These are phyloP conservation scores for Scytalopus superciliaris DNA, from an alignment of 2,113 vertebrate genomes.

Conservation along the genomic window DNA sequence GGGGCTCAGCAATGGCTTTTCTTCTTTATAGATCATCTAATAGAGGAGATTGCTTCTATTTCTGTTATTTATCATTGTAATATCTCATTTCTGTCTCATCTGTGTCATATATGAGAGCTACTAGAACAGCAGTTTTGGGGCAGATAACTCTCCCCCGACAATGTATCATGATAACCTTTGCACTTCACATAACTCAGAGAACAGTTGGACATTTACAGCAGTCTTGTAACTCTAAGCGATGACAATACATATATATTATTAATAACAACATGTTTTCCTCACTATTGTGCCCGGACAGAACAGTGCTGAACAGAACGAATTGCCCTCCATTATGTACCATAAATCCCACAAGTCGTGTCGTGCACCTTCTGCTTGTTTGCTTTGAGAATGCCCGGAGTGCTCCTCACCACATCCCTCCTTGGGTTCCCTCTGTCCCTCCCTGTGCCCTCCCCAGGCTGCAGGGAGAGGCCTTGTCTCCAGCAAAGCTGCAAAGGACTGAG, in stretches of 20 bases:
- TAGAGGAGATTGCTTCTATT: neutral
- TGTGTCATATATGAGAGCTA: neutral
- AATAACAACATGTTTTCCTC: neutral
- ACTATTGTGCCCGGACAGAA: neutral
- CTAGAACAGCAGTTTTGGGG: neutral
- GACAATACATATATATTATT: neutral
- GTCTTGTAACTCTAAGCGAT: neutral
- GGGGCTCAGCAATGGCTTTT: neutral
- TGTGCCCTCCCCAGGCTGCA: neutral
- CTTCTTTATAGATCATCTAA: neutral
- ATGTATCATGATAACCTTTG: neutral
- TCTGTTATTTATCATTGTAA: neutral
- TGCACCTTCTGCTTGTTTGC: neutral
- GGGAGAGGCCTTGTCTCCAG: neutral
- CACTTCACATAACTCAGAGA: neutral
- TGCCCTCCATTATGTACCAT: neutral
- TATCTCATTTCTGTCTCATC: neutral
- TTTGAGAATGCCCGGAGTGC: neutral
- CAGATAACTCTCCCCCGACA: neutral
- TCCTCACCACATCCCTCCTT: neutral
- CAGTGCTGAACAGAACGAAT: neutral
- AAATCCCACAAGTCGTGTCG: neutral
- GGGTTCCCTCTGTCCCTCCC: neutral
- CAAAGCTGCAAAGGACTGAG: neutral
- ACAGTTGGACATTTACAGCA: neutral